phyloP scores from a whole-genome alignment of 1,140 invertebrate genomes.

The Stegodyphus dumicola region DNA sequence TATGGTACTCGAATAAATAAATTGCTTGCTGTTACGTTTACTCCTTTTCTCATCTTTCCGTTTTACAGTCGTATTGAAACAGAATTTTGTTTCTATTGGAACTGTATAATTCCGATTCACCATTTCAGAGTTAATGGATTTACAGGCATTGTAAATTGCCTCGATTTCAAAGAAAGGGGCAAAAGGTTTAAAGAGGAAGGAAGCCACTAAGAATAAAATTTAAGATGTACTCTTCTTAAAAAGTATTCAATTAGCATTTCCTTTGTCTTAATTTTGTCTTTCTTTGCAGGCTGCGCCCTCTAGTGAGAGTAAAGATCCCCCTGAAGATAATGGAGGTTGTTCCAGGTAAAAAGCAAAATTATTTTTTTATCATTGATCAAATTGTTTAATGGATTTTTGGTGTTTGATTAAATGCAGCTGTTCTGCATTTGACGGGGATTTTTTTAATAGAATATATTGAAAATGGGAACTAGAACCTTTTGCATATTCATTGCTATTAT shows the following conservation, averaged over 20 bases:
- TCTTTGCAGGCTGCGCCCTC: constrained; percentile 34
- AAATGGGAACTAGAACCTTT: constrained; percentile 15
- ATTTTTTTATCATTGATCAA: constrained; percentile 18
- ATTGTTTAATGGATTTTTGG: constrained; percentile 51
- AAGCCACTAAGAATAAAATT: neutral
- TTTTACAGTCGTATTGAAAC: too few species aligned
- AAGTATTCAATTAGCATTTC: constrained; percentile 37
- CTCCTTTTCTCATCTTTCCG: too few species aligned
- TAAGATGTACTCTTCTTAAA: constrained; percentile 31
- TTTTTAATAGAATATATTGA: neutral
- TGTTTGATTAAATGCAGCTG: constrained; percentile 34
- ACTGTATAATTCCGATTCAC: too few species aligned
- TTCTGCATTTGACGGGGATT: constrained; percentile 23
- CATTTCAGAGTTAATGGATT: too few species aligned
- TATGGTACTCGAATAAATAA: too few species aligned
- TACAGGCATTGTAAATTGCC: too few species aligned
- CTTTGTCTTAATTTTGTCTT: constrained; percentile 34
- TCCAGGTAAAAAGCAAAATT: constrained; percentile 38
- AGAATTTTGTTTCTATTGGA: too few species aligned
- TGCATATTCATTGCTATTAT: constrained; percentile 41
- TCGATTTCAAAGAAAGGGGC: neutral
- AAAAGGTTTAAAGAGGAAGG: too few species aligned
- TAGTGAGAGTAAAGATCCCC: constrained; percentile 43
- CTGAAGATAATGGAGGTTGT: constrained; percentile 48
- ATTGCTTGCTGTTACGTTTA: too few species aligned